Conservation (phyloP, 2,113 vertebrate species). For the Pituophis catenifer region DNA sequence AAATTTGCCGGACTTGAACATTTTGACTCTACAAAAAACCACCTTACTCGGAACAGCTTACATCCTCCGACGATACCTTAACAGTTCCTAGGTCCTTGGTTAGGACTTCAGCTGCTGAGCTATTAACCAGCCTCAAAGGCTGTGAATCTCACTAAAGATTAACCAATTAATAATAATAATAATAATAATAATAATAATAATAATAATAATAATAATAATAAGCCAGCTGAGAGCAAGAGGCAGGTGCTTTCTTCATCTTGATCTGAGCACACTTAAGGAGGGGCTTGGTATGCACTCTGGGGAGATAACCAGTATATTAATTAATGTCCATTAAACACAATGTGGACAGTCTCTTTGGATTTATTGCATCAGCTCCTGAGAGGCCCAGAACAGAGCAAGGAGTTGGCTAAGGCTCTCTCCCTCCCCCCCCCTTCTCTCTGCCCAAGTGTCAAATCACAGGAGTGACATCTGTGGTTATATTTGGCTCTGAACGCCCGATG, state of each 20-base stretch:
- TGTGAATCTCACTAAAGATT: no score
- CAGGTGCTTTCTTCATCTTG: background rate
- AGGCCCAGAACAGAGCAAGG: rapidly evolving
- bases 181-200: background rate
- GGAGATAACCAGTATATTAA: background rate
- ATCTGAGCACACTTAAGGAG: background rate
- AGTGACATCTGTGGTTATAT: slow-evolving; percentile 13
- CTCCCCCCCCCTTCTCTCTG: rapidly evolving
- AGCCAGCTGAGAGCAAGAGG: background rate
- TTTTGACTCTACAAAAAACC: no score
- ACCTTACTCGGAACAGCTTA: no score
- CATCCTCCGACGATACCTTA: no score
- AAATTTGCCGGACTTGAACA: no score
- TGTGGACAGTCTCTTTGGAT: rapidly evolving
- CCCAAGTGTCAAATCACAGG: background rate
- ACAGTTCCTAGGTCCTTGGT: no score
- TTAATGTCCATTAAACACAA: background rate
- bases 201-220: no score
- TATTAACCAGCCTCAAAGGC: no score
- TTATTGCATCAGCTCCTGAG: background rate
- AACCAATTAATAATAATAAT: no score
- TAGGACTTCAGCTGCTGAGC: no score
- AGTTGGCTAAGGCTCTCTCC: background rate
- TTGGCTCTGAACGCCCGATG: background rate
- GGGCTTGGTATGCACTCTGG: no score